Base-by-base conservation (phyloP, 2,888 invertebrate genomes). In the Ceriagrion tenellum region DNA sequence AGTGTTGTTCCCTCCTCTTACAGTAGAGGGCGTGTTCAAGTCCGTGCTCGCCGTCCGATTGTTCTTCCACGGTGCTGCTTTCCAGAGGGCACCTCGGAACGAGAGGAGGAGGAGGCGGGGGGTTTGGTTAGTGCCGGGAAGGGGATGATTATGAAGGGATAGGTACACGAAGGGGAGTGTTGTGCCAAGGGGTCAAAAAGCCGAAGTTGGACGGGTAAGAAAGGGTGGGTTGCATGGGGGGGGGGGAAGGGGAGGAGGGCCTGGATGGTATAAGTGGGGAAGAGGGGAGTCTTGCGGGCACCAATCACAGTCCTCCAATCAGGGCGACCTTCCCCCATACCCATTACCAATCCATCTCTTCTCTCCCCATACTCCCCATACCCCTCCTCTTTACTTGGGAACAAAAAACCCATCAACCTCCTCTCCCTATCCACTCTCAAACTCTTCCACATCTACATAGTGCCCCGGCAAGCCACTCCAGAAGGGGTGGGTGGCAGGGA, bases 101-200 rank as follows among this genome's bases (percentile, higher is more conserved):
- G 56, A n/a, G 90, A 56, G 90, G 56, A 26, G n/a, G 55, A 55
- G 30, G 13, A 23, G 90, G 55, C 30, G 90, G 16, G 90, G 20
- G 90, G 56, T 69, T 40, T n/a, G 56, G 47, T 40, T 88, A 40
- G 30, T 35, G 35, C 2, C 20, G 40, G 40, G 55, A 55, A 23
- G 56, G 55, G 55, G 55, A 35, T 59, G 30, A 4, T 13, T 30
- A 35, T 13, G 13, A 26, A n/a, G 18, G 35, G 63, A 59, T 30
- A 35, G 74, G 47, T 47, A 47, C 47, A 8, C 8, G 8, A n/a
- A 30, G 30, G 30, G 81, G 30, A 13, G 47, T 30, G 81, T 26
- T 81, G 81, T 81, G 81, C 35, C 81, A 81, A 81, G 13, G 81
- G 81, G 81, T 81, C 81, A 81, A 81, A 35, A 81, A 81, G 81